phyloP scores from a whole-genome alignment of 2,113 vertebrate species.

The human region DNA sequence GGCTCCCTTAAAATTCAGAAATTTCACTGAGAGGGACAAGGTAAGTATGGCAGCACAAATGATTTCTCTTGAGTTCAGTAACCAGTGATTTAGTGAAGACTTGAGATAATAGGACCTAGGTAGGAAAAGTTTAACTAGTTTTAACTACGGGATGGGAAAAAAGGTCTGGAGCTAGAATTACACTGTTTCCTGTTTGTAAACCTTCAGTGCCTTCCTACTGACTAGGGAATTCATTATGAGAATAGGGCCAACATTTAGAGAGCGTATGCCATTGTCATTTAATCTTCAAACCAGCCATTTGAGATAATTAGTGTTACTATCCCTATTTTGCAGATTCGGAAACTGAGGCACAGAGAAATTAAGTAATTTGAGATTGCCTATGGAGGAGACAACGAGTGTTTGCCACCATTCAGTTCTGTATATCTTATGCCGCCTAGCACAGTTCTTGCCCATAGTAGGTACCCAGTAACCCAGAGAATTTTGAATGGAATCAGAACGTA shows the following conservation, averaged over 20 bases:
- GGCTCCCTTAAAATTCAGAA: slow-evolving; percentile 1
- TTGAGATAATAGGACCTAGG: background rate
- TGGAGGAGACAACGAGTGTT: background rate
- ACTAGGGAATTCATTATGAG: background rate
- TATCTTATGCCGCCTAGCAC: background rate
- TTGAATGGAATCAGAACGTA: background rate
- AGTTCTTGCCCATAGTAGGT: background rate
- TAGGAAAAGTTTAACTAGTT: background rate
- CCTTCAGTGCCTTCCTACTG: background rate
- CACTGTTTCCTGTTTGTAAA: background rate
- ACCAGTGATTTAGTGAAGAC: background rate
- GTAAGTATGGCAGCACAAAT: background rate
- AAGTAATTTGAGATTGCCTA: background rate
- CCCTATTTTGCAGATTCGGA: background rate
- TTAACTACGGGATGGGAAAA: background rate
- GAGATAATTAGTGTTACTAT: background rate
- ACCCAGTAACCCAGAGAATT: background rate
- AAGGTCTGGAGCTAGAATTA: background rate
- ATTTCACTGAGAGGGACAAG: background rate
- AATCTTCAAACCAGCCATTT: background rate
- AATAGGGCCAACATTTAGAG: background rate
- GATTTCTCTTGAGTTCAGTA: slow-evolving; percentile 15
- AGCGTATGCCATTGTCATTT: background rate
- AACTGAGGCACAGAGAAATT: background rate
- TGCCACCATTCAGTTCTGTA: background rate